These are phyloP conservation scores for Drosophila truncata DNA, from an alignment of 1,140 invertebrate genomes.

Conservation along the genomic window DNA sequence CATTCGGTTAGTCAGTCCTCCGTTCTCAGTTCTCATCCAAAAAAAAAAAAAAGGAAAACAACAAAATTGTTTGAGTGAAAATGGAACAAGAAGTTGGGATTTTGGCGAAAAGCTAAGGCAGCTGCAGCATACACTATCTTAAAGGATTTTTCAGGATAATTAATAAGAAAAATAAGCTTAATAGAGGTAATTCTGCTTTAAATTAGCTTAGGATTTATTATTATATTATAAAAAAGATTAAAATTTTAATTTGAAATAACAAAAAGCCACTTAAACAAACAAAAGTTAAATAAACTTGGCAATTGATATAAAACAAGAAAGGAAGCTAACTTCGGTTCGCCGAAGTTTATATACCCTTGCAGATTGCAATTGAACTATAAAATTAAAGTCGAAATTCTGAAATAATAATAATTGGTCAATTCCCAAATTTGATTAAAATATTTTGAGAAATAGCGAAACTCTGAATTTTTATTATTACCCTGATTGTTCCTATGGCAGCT, in stretches of 20 bases:
- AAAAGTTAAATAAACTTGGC: background rate
- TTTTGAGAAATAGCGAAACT: too few relatives aligned
- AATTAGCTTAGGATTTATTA: too few relatives aligned
- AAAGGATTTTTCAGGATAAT: background rate
- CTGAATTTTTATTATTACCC: too few relatives aligned
- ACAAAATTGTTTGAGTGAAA: conserved; percentile 33
- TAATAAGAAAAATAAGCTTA: background rate
- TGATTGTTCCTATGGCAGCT: too few relatives aligned
- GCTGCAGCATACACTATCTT: background rate
- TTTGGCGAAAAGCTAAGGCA: background rate
- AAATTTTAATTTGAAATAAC: background rate
- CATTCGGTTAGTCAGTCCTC: conserved; percentile 8
- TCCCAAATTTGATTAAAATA: too few relatives aligned
- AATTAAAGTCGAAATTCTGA: too few relatives aligned
- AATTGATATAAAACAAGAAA: too few relatives aligned
- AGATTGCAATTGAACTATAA: too few relatives aligned
- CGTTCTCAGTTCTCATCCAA: conserved; percentile 4
- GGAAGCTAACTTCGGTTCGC: too few relatives aligned
- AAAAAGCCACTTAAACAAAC: background rate
- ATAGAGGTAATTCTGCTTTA: background rate
- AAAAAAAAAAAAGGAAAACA: background rate
- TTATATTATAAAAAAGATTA: too few relatives aligned
- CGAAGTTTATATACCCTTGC: too few relatives aligned
- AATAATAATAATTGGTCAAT: too few relatives aligned
- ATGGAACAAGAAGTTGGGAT: conserved; percentile 19